phyloP scores from a whole-genome alignment of 2,888 invertebrate genomes.

The Latrodectus elegans region DNA sequence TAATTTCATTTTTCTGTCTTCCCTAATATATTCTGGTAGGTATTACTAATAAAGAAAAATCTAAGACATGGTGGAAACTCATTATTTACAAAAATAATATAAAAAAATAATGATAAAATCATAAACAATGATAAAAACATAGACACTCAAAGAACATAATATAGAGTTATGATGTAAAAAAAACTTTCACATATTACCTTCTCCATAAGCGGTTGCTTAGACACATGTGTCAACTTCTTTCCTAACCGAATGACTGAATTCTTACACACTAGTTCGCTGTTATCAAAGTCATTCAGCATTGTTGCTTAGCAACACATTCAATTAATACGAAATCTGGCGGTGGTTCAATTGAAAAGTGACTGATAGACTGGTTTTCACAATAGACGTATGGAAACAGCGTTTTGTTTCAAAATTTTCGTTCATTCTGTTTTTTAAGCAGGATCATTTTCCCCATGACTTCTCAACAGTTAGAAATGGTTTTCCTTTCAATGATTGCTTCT shows the following conservation, averaged over 20 bases:
- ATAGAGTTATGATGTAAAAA: no score
- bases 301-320: slow-evolving; percentile 43
- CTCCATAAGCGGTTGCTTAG: slow-evolving; percentile 6
- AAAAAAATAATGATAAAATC: no score
- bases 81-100: no score
- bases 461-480: slow-evolving; percentile 24
- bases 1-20: no score
- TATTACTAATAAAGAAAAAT: no score
- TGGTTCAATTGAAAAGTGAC: neutral
- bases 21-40: no score
- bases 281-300: slow-evolving; percentile 16
- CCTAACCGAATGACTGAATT: slow-evolving; percentile 17
- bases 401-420: slow-evolving; percentile 22
- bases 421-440: slow-evolving; percentile 10
- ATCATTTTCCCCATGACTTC: slow-evolving; percentile 38
- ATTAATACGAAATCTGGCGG: slow-evolving; percentile 18
- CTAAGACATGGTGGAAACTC: no score
- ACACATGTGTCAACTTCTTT: slow-evolving; percentile 26
- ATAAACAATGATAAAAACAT: no score
- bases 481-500: slow-evolving; percentile 15
- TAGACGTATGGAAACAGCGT: neutral
- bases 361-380: slow-evolving; percentile 18
- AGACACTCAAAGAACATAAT: no score
- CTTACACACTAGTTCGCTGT: slow-evolving; percentile 17
- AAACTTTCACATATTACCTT: neutral